Base-by-base conservation (phyloP, 2,113 vertebrate genomes). In the Syngnathus scovelli region DNA sequence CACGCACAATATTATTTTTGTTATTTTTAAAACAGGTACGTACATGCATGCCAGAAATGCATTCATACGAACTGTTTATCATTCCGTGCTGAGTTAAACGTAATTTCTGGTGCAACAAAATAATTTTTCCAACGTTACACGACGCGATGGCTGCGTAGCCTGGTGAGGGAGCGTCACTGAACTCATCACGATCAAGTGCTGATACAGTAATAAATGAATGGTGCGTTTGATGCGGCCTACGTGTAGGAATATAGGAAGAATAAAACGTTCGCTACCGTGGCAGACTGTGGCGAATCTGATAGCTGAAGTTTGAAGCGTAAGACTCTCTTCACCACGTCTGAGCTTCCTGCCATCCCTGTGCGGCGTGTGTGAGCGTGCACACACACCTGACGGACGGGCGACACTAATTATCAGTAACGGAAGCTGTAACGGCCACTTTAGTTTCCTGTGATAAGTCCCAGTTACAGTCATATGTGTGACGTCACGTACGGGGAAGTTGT, bases 231-330 rank as follows among this genome's bases (percentile, higher is more conserved):
- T 12, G 46, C 7, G 16, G 15, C 44, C 5, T 7, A 48, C 9
- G 33, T 2, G 27, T 21, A 5, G 13, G 3, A 49, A 49, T 36
- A 21, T 16, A 62, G 37, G 39, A 27, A 15, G 41, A 44, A 61
- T 36, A 49, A 49, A 55, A 9, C 0, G 0, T 27, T 43, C 58
- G 71, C 64, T 93, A 94, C 92, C 92, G 89, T 92, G 0, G 72
- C 79, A 4, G 85, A 37, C 36, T 90, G 82, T 37, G 62, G 69
- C 1, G 75, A 68, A 64, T 81, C 49, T 64, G 71, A 61, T 41
- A 94, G 82, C 49, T 87, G 83, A 77, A 87, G 77, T 89, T 92
- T 90, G 72, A 92, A 75, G 44, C 80, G 73, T 75, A 75, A 46
- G 38, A 92, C 77, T 65, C 80, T 87, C 76, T 83, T 86, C 58